Conservation (phyloP, 2,888 invertebrate species). For the Tipula unca region DNA sequence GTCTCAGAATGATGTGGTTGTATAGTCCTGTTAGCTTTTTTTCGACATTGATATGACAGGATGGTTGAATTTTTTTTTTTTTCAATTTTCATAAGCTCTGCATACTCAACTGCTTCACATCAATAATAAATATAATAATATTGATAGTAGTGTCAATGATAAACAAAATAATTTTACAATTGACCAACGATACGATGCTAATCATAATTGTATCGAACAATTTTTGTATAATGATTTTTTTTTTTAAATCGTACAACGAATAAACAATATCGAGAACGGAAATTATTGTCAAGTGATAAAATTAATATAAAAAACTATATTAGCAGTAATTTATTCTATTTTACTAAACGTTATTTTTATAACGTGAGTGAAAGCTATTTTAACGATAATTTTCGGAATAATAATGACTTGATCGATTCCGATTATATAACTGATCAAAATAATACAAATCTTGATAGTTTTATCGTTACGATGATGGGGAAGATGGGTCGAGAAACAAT, state of each 20-base stretch:
- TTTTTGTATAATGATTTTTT: conserved; percentile 22
- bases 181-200: background rate
- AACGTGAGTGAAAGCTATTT: background rate
- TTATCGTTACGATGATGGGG: background rate
- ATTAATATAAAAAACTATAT: background rate
- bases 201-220: background rate
- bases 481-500: background rate
- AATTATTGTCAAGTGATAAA: background rate
- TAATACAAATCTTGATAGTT: background rate
- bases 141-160: conserved; percentile 24
- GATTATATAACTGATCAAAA: background rate
- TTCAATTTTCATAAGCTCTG: no score
- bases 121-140: conserved; percentile 35
- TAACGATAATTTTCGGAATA: background rate
- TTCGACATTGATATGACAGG: no score
- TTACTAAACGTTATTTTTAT: conserved; percentile 16
- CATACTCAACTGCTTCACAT: no score
- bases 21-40: no score
- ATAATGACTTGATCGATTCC: background rate
- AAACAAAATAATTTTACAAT: background rate
- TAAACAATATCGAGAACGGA: background rate
- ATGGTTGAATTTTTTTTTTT: no score
- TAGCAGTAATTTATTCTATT: background rate
- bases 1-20: no score
- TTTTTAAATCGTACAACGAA: background rate